Evolutionary conservation across 2,113 vertebrate genomes (phyloP), one percentile per base, ranked within the genome.

Genomic region (Centrocercus urophasianus): DNA sequence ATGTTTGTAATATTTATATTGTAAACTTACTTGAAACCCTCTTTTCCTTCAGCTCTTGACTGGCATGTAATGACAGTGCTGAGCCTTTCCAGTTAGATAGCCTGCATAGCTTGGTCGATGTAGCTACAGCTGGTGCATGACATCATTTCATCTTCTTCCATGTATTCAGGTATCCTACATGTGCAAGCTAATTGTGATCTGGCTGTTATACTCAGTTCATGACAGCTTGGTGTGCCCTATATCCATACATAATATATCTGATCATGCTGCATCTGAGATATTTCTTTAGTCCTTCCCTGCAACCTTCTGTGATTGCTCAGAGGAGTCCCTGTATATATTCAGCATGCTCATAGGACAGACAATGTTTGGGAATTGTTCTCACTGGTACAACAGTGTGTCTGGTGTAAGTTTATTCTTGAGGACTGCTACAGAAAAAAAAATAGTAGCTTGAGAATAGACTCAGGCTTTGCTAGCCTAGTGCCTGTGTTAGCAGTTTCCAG

Each of bases 1-100:
- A 1, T 10, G 25, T 45, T 7, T 13, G 0, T 22, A 2, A 0
- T 60, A 5, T 48, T 77, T 25, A 20, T 50, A 57, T 34, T 38
- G 21, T 45, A 64, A 64, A 59, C 28, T 54, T n/a, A 17, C 21
- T 63, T 43, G 8, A 71, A 86, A 48, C 5, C 8, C 7, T 77
- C 8, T 2, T 42, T 90, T 90, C 16, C 7, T 27, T 60, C 60
- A 54, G 24, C 22, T 32, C 11, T 67, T 52, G 2, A 10, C 17
- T 75, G 12, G 4, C 47, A 17, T 2, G 4, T 27, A 42, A 50
- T 27, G 42, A 24, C 13, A 79, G 5, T 11, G 16, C 15, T 14
- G 30, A 76, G 8, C 4, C 11, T 72, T 69, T 76, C 59, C 48
- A 66, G 11, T 50, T n/a, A 40, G 38, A 8, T 45, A 32, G 1